phyloP scores from a whole-genome alignment of 2,888 invertebrate species.

The Pachliopta kotzebuea region DNA sequence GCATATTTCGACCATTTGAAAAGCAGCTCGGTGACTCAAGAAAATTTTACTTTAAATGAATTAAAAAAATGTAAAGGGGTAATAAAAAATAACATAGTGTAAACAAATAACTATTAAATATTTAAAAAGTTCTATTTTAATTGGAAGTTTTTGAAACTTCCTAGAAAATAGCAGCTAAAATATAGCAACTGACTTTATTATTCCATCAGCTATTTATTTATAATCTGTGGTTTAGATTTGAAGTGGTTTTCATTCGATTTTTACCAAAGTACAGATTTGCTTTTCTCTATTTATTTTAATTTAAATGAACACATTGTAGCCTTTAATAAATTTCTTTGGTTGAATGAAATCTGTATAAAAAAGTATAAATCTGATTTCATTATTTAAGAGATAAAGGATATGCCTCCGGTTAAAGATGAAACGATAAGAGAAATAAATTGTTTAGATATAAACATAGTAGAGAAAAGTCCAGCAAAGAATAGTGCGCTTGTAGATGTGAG shows the following conservation, averaged over 20 bases:
- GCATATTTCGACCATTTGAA: no score
- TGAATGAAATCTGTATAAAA: conserved; percentile 23
- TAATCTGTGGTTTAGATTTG: conserved; percentile 8
- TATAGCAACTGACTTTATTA: background rate
- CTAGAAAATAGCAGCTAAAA: background rate
- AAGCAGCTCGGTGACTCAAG: no score
- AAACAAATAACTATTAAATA: no score
- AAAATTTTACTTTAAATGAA: no score
- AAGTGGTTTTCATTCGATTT: conserved; percentile 29
- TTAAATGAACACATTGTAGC: conserved; percentile 2
- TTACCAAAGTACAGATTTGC: conserved; percentile 14
- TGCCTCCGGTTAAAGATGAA: conserved; percentile 79
- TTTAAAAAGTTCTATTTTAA: background rate
- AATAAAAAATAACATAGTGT: no score
- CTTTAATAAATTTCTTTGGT: conserved; percentile 30
- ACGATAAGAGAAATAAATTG: conserved; percentile 71
- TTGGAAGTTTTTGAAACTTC: no score
- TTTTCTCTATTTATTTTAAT: conserved; percentile 20
- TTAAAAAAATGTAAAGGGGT: no score
- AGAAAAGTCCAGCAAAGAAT: conserved; percentile 74
- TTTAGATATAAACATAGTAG: conserved; percentile 70
- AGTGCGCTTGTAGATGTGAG: conserved; percentile 81
- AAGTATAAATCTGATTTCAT: conserved; percentile 26
- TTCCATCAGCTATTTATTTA: conserved; percentile 7
- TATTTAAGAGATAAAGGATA: conserved; percentile 51